Base-by-base conservation (phyloP, 2,113 vertebrate genomes). In the Anas platyrhynchos region DNA sequence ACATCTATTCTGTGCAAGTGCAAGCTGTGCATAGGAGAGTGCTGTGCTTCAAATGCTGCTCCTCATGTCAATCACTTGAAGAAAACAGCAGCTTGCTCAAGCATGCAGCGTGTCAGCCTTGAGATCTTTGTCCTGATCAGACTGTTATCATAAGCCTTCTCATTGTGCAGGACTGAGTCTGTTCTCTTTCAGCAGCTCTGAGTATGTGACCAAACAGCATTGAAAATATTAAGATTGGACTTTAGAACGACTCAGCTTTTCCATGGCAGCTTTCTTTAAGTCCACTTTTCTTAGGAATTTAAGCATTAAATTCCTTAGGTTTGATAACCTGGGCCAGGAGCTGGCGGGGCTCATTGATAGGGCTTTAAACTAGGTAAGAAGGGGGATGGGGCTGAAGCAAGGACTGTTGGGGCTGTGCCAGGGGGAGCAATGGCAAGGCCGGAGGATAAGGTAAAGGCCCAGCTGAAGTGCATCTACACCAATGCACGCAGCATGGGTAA, bases 71-170 rank as follows among this genome's bases (percentile, higher is more conserved):
- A 50, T 56, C 32, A 16, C 25, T 1, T 18, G 36, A 63, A 68
- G 38, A 59, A 65, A 59, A 34, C 6, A 68, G 36, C 32, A 81
- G 22, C 25, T 69, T 3, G 1, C 38, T 74, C 0, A 0, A 68
- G 32, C 27, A 8, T 80, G 26, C 32, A 9, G 16, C 46, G 14
- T 38, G 9, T 36, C 52, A 41, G 52, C 15, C 46, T 56, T 72
- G 59, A 61, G n/a, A 34, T 61, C n/a, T 16, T 11, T 50, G 38
- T 43, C 38, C 38, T 66, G 63, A 10, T 68, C 34, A 59, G 43
- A 79, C 34, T 26, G 34, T 69, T 8, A 74, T 36, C 4, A 7
- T 52, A 25, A 76, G 7, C 13, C 29, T 66, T 86, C 41, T 67
- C 43, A n/a, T 31, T 13, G 15, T 72, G 41, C 75, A 72, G 9